Evolutionary conservation across 2,797 vertebrate genomes (phyloP).

Genomic region (Caiman crocodilus): DNA sequence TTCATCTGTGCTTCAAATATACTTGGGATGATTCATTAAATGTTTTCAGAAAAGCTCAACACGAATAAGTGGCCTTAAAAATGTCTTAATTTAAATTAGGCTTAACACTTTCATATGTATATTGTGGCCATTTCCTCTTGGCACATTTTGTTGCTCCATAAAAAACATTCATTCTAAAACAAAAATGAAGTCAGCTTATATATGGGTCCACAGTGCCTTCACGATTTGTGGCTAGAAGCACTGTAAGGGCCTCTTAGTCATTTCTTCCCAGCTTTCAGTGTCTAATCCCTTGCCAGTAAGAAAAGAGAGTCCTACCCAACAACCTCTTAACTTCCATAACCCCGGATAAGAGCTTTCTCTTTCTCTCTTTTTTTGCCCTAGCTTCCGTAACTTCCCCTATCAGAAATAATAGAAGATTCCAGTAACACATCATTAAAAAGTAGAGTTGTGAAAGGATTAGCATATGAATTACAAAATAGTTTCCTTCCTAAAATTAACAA

Average conservation of each 20-base stretch:
- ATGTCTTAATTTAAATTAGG: not conserved
- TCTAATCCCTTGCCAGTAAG: conserved; percentile 1
- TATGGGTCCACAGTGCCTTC: not conserved
- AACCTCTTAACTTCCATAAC: not conserved
- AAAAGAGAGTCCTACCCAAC: not conserved
- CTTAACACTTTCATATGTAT: not conserved
- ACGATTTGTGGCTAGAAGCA: not conserved
- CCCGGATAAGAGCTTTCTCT: not conserved
- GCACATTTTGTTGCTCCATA: not conserved
- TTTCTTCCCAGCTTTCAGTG: rapidly evolving
- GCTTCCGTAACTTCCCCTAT: not conserved
- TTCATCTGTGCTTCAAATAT: conserved; percentile 9
- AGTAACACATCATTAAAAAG: not conserved
- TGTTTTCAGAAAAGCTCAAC: not conserved
- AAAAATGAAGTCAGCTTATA: not conserved
- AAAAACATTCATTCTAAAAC: not conserved
- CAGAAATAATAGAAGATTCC: not conserved
- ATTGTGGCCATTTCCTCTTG: not conserved
- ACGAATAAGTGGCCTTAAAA: conserved; percentile 21
- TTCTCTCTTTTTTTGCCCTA: not conserved
- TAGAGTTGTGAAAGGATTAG: rapidly evolving
- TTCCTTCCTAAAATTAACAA: not conserved
- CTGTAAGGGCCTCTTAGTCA: not conserved
- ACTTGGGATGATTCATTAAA: conserved; percentile 17
- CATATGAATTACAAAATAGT: not conserved